These are phyloP conservation scores for Thalassoma bifasciatum DNA, from an alignment of 2,113 vertebrate genomes.

Conservation along the genomic window DNA sequence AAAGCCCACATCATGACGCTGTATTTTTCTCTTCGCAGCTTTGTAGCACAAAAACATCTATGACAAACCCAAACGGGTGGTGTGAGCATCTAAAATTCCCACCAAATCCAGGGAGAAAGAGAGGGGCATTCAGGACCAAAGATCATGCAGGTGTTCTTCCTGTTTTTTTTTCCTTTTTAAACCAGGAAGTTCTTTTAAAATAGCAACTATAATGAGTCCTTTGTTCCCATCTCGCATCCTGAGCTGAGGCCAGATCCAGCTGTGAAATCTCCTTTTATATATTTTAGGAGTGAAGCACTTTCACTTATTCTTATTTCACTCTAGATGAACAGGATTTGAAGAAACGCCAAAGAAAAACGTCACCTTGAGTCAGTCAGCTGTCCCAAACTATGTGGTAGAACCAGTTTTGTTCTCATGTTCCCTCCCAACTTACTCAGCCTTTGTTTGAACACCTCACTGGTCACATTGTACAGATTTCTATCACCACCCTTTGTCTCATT, in stretches of 20 bases:
- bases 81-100: constrained; percentile 11
- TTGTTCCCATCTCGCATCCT: constrained; percentile 58
- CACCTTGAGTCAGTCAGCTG: constrained; percentile 36
- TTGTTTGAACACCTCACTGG: constrained; percentile 20
- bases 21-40: constrained; percentile 49
- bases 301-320: constrained; percentile 1
- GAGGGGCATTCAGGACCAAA: not conserved
- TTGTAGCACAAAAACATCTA: constrained; percentile 22
- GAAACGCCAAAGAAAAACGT: constrained; percentile 19
- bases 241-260: constrained; percentile 27
- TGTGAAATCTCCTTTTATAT: constrained; percentile 16
- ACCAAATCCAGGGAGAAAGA: not conserved
- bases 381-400: constrained; percentile 47
- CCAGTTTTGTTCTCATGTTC: constrained; percentile 61
- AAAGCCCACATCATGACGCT: constrained; percentile 62
- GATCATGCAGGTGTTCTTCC: constrained; percentile 63
- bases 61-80: constrained; percentile 10
- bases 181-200: constrained; percentile 67
- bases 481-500: constrained; percentile 26
- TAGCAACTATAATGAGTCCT: constrained; percentile 33
- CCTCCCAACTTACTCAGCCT: constrained; percentile 19
- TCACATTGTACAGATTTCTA: constrained; percentile 29
- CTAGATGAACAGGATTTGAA: not conserved
- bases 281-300: not conserved
- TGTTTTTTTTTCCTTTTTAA: constrained; percentile 36